Conservation (phyloP, 2,888 invertebrate genomes). For the Pollenia labialis region DNA sequence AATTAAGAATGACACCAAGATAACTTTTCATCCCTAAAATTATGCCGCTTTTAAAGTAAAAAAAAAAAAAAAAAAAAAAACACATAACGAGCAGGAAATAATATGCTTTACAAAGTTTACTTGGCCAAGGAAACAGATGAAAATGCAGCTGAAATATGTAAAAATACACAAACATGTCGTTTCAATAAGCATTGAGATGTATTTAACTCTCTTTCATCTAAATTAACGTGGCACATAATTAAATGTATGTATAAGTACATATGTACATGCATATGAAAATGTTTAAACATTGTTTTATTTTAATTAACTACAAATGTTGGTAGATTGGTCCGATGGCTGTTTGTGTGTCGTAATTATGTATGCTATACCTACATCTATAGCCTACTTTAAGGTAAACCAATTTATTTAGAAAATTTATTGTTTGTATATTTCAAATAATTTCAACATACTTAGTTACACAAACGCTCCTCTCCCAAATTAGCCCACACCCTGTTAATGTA, state of each 20-base stretch:
- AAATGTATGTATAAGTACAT: too few relatives aligned
- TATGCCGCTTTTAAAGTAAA: constrained; percentile 10
- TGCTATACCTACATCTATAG: constrained; percentile 20
- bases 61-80: too few relatives aligned
- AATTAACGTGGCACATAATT: constrained; percentile 28
- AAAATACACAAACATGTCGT: neutral
- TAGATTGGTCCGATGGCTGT: constrained; percentile 7
- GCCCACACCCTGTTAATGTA: neutral
- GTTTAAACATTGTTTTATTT: constrained; percentile 47
- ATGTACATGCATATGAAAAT: neutral
- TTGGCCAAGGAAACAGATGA: too few relatives aligned
- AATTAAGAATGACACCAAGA: neutral
- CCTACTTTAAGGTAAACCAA: constrained; percentile 52
- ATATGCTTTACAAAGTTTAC: neutral
- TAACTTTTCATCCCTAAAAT: constrained; percentile 16
- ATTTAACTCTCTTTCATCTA: neutral
- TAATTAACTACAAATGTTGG: constrained; percentile 66
- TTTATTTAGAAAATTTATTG: constrained; percentile 62
- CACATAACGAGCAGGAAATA: constrained; percentile 13
- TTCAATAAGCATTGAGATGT: too few relatives aligned
- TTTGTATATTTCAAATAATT: constrained; percentile 67
- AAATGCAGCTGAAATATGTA: neutral
- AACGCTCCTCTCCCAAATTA: neutral
- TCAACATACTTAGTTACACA: neutral
- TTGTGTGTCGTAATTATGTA: neutral